A percentile compares a stretch with the other conserved stretches of the same genome.
Conservation (phyloP, 2,797 vertebrate genomes). For the Dipus sagitta region DNA sequence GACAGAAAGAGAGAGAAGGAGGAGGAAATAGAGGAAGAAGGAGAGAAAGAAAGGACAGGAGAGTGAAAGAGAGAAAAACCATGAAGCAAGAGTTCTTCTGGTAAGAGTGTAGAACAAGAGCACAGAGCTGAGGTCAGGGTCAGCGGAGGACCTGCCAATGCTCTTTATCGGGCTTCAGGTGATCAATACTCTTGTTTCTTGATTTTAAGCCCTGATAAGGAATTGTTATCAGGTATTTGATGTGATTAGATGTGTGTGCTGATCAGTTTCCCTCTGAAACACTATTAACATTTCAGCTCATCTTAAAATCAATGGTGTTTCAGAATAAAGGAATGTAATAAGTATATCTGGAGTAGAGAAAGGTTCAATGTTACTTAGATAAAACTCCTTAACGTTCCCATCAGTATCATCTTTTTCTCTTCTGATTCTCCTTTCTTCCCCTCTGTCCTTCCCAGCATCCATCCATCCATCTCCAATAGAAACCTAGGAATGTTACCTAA, state of each 20-base stretch:
- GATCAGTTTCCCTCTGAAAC: constrained; percentile 44
- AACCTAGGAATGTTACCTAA: not conserved
- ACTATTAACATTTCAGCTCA: not conserved
- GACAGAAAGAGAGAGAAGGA: not conserved
- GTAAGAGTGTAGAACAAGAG: not conserved
- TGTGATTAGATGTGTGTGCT: not conserved
- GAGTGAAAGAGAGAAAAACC: not conserved
- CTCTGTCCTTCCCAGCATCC: too few relatives aligned
- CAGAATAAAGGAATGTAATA: not conserved
- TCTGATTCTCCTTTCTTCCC: not conserved
- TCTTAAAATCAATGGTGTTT: constrained; percentile 57
- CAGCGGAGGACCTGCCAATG: too few relatives aligned
- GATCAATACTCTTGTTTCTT: not conserved
- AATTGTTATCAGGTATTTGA: not conserved
- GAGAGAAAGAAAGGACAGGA: too few relatives aligned
- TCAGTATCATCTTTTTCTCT: not conserved
- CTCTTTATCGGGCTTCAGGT: not conserved
- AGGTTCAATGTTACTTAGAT: not conserved
- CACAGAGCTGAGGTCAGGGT: not conserved
- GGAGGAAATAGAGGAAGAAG: too few relatives aligned
- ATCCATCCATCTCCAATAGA: not conserved
- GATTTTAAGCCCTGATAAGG: not conserved
- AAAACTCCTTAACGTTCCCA: not conserved
- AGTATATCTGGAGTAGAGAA: not conserved
- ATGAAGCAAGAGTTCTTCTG: not conserved